Evolutionary conservation across 2,113 vertebrate genomes (phyloP).

Genomic region (Tiliqua scincoides): DNA sequence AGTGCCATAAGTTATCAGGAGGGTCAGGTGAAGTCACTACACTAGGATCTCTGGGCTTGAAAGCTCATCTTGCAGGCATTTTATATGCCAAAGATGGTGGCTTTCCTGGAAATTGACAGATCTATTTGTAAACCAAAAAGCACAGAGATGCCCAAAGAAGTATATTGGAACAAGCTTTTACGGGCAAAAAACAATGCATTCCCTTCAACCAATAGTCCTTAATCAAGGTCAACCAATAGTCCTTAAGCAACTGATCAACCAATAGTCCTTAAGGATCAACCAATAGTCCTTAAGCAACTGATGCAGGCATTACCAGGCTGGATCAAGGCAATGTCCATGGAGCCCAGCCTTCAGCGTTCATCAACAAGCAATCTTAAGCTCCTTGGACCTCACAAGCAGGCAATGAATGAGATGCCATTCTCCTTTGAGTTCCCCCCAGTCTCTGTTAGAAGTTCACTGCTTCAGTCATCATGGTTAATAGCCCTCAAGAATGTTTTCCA

Average conservation of each 20-base stretch:
- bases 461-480: too few relatives aligned
- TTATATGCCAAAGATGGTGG: neutral
- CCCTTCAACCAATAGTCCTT: neutral
- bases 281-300: neutral
- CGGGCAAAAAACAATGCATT: neutral
- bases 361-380: neutral
- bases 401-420: neutral
- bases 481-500: too few relatives aligned
- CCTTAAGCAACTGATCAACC: neutral
- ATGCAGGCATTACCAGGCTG: neutral
- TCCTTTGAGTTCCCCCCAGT: neutral
- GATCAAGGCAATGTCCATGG: neutral
- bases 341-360: neutral
- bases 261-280: too few relatives aligned
- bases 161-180: neutral
- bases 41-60: neutral
- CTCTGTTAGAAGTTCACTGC: too few relatives aligned
- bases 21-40: slow-evolving; percentile 1
- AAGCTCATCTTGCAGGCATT: slow-evolving; percentile 11
- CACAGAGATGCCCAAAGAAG: neutral
- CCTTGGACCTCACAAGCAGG: too few relatives aligned
- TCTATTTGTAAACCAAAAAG: slow-evolving; percentile 10
- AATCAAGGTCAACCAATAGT: neutral
- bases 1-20: neutral
- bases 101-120: neutral